Evolutionary conservation across 2,113 vertebrate species (phyloP).

Genomic region (Boulengeromyrus knoepffleri): DNA sequence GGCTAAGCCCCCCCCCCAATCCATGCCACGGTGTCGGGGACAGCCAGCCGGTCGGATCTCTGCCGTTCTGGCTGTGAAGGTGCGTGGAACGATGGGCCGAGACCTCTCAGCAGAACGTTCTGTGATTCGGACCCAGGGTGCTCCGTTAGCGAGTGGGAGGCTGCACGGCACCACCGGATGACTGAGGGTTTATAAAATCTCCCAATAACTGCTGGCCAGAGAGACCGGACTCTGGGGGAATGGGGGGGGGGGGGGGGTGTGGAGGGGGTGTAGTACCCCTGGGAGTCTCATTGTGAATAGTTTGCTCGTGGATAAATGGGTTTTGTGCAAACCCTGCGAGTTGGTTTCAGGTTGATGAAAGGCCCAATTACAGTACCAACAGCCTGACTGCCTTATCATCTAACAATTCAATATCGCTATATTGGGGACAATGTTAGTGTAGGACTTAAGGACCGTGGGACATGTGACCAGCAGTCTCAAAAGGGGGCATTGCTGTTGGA

Average conservation of each 20-base stretch:
- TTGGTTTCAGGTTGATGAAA: neutral
- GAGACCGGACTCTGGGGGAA: neutral
- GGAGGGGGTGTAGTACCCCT: neutral
- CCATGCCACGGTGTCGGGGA: neutral
- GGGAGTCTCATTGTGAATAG: neutral
- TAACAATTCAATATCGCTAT: neutral
- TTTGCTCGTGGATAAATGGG: conserved; percentile 12
- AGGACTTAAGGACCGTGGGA: neutral
- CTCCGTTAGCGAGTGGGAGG: neutral
- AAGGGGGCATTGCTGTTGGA: neutral
- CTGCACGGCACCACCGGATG: neutral
- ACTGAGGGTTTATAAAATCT: neutral
- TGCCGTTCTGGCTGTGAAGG: neutral
- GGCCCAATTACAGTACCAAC: neutral
- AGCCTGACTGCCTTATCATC: neutral
- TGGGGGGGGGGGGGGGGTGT: neutral
- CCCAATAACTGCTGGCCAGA: neutral
- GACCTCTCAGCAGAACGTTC: neutral
- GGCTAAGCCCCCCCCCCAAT: neutral
- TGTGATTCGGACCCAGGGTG: neutral
- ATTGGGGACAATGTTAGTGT: neutral
- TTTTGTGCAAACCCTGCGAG: conserved; percentile 2
- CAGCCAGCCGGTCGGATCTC: neutral
- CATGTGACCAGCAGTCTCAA: neutral
- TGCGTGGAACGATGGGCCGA: too few relatives aligned